phyloP scores from a whole-genome alignment of 1,140 invertebrate genomes.

The Heliconius hewitsoni region DNA sequence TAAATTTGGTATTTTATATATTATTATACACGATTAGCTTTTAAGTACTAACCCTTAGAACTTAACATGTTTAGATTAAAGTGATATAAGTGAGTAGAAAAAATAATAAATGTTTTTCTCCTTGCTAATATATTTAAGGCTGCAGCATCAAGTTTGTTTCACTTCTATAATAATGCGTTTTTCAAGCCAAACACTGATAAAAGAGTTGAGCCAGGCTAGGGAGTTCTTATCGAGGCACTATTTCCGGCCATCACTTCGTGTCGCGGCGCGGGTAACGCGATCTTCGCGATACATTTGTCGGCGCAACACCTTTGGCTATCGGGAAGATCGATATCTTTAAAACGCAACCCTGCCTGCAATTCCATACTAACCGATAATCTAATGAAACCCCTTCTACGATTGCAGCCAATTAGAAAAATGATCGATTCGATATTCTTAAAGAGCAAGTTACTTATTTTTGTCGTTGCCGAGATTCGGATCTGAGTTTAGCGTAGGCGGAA shows the following conservation, averaged over 20 bases:
- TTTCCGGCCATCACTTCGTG: constrained; percentile 75
- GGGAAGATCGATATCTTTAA: constrained; percentile 63
- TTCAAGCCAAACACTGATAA: constrained; percentile 70
- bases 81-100: not conserved
- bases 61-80: not conserved
- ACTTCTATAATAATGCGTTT: constrained; percentile 73
- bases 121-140: not conserved
- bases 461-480: constrained; percentile 29
- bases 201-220: constrained; percentile 62
- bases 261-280: constrained; percentile 60
- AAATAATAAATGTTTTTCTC: not conserved
- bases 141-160: constrained; percentile 55
- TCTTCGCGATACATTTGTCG: constrained; percentile 78
- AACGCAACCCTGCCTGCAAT: constrained; percentile 58
- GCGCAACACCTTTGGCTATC: constrained; percentile 61
- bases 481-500: constrained; percentile 47
- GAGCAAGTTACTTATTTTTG: constrained; percentile 26
- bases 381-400: constrained; percentile 59
- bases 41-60: too few relatives aligned
- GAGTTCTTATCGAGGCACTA: constrained; percentile 75
- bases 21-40: too few relatives aligned
- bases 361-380: constrained; percentile 69
- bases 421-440: constrained; percentile 30
- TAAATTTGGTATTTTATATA: too few relatives aligned
- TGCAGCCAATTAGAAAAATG: constrained; percentile 48